phyloP scores from a whole-genome alignment of 2,113 vertebrate species.

The Neotragus pygmaeus region DNA sequence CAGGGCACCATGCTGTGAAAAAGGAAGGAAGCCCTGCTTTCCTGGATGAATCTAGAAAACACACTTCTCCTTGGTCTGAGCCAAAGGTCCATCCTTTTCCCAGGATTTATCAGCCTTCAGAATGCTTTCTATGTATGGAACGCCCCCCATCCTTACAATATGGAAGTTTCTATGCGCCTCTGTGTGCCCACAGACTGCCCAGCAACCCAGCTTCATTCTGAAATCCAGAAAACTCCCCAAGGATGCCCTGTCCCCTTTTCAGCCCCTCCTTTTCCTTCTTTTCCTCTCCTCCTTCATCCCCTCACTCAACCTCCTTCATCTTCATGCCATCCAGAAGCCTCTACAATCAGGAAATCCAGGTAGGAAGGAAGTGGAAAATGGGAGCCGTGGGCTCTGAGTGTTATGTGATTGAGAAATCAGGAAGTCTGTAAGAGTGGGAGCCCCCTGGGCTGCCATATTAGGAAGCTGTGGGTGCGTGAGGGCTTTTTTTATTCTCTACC shows the following conservation, averaged over 20 bases:
- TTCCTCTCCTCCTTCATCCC: neutral
- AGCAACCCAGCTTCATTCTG: neutral
- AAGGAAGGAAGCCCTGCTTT: neutral
- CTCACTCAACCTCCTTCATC: neutral
- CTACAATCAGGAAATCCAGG: neutral
- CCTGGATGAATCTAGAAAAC: accelerated
- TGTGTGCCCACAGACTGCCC: slow-evolving; percentile 26
- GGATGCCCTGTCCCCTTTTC: neutral
- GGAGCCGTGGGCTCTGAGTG: neutral
- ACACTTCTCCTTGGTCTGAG: neutral
- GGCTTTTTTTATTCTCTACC: neutral
- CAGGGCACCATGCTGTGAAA: neutral
- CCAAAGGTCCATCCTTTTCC: neutral
- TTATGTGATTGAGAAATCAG: neutral
- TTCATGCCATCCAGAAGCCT: neutral
- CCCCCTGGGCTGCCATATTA: neutral
- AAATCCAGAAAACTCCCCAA: neutral
- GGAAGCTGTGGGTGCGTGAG: accelerated
- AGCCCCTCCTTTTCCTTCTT: neutral
- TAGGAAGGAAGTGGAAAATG: neutral
- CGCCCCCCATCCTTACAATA: neutral
- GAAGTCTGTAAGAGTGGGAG: neutral
- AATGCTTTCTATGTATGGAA: neutral
- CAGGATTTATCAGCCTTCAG: neutral
- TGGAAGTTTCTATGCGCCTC: slow-evolving; percentile 23